Base-by-base conservation (phyloP, 1,140 invertebrate species). In the Drosophila neocordata region DNA sequence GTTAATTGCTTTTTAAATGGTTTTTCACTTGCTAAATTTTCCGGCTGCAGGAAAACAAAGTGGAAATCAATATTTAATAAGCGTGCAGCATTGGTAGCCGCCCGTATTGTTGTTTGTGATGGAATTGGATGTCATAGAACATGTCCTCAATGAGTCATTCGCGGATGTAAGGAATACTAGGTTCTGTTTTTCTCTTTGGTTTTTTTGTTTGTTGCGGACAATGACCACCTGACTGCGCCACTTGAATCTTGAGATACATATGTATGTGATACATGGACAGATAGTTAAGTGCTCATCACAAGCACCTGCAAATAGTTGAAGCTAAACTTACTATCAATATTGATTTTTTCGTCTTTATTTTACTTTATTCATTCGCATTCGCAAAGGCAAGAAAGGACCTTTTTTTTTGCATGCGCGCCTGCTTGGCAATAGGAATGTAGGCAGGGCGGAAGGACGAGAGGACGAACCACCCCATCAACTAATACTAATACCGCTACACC, bases 321-420 rank as follows among this genome's bases (percentile, higher is more conserved):
- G 44, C 20, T 11, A 68, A 62, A 68, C 64, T 69, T 75, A 79
- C 67, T 85, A 85, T 76, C 75, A 71, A 55, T 85, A 88, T 85
- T 85, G 82, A 85, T 88, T 85, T 85, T 83, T 85, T 79, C 60
- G 62, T 70, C 76, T 84, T 78, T 65, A 65, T 78, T 82, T 88
- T 57, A 79, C 65, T 79, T 81, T 65, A 74, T 78, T 78, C 76
- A 81, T 77, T 72, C 79, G 60, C 65, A 81, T 82, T 64, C 52
- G 63, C 55, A 65, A 65, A 58, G 66, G n/a, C 44, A 51, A 59
- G 63, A 65, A 59, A 56, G 9, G 53, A 56, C 13, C 13, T 38
- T 72, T 51, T 58, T 61, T 77, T 73, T 77, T 57, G 62, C 66
- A 62, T 15, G 53, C 61, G 69, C 73, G 69, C 67, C 65, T 62